Evolutionary conservation across 1,140 invertebrate species (phyloP), one percentile per base, ranked within the genome.

Genomic region (Atta texana): DNA sequence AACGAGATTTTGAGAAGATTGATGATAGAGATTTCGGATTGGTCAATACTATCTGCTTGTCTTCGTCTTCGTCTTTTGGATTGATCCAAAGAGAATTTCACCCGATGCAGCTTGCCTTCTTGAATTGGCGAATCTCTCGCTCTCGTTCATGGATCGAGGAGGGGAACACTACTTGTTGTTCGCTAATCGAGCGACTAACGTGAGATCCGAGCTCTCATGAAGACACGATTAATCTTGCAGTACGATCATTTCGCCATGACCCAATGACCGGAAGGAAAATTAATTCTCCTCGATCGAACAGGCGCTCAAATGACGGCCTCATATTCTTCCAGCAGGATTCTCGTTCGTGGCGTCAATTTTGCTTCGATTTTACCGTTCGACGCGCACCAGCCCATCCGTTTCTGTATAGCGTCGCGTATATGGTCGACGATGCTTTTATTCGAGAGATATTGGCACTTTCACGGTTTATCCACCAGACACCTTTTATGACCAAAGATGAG

Each of bases 291-390:
- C 85, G 77, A 86, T 63, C 78, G 78, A 82, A 59, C 49, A 71
- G 49, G 8, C 55, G 44, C 44, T 61, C 80, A 24, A 44, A 24
- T 39, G 18, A 59, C 39, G 39, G 63, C 34, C 55, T 75, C 80
- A 84, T 84, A 61, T 75, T 84, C 39, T 84, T 74, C 75, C 28
- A 28, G 44, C 31, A 53, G 24, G 53, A 64, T 12, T 57, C 77
- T 84, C 76, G 64, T 88, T 74, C 88, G 66, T 77, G 80, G 76
- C 87, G 88, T 91, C 87, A 91, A 90, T 55, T 80, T 85, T 59
- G 61, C 51, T 82, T 87, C 76, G 78, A 90, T 89, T 90, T 90
- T 90, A 87, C 87, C 77, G 78, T 72, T 31, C 39, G n/a, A 55
- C 53, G 72, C 64, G 31, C 49, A 55, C 55, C 66, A 71, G 49